Conservation (phyloP, 2,797 vertebrate species). For the Falco novaeseelandiae region DNA sequence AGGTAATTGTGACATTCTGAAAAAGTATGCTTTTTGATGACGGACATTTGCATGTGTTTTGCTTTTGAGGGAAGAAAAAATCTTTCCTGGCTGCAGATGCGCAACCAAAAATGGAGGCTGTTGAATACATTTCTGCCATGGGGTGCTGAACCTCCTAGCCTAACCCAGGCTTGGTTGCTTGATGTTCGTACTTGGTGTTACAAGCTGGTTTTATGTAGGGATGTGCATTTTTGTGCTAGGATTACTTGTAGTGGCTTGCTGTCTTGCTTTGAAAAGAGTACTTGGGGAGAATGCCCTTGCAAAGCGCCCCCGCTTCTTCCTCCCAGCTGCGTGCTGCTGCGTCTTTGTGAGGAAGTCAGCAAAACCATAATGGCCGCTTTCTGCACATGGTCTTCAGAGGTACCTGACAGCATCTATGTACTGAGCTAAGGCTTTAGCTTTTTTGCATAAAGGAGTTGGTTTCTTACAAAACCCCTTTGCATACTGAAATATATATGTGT, state of each 20-base stretch:
- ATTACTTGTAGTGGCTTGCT: background rate
- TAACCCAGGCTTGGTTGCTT: background rate
- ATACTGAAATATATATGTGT: background rate
- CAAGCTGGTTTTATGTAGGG: background rate
- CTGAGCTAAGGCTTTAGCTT: background rate
- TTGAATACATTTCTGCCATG: background rate
- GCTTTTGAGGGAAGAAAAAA: constrained; percentile 2
- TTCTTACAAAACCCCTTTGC: background rate
- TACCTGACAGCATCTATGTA: background rate
- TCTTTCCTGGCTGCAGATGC: background rate
- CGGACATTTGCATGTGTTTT: constrained; percentile 22
- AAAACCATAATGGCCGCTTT: background rate
- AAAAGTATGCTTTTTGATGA: background rate
- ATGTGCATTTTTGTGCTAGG: background rate
- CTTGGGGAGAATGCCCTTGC: background rate
- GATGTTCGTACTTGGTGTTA: background rate
- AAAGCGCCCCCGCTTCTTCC: constrained; percentile 20
- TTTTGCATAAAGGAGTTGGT: background rate
- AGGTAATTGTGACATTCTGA: constrained; percentile 32
- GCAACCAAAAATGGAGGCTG: background rate
- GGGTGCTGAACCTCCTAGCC: background rate
- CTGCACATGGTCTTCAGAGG: background rate
- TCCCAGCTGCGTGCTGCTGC: background rate
- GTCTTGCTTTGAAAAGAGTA: background rate
- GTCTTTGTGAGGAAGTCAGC: constrained; percentile 44